Evolutionary conservation across 2,113 vertebrate genomes (phyloP).

Genomic region (Vireo altiloquus): DNA sequence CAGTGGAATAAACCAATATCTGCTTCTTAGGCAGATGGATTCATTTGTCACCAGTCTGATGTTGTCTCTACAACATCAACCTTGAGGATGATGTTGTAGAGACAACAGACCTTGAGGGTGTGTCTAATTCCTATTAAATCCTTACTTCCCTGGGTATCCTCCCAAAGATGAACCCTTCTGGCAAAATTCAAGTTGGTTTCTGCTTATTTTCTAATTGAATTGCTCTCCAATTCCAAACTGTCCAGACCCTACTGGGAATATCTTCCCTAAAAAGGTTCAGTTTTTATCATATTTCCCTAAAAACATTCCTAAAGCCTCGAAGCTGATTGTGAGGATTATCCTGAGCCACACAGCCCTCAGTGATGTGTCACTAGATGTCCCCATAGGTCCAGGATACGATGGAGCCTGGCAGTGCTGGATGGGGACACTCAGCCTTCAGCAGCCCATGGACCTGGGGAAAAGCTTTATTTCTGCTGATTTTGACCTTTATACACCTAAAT

Average conservation of each 20-base stretch:
- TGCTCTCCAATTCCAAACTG: background rate
- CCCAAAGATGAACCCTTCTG: rapidly evolving
- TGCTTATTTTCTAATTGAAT: background rate
- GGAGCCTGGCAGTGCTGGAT: background rate
- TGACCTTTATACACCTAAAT: background rate
- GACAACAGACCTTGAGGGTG: too few species aligned
- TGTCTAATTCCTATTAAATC: background rate
- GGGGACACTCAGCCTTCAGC: background rate
- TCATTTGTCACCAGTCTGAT: background rate
- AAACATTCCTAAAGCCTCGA: background rate
- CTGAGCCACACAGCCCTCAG: rapidly evolving
- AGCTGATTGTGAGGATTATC: background rate
- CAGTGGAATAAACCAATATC: background rate
- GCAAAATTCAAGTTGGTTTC: background rate
- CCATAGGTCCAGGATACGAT: background rate
- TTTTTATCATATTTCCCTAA: background rate
- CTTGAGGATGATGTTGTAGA: too few species aligned
- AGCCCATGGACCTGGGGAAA: background rate
- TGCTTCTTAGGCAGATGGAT: background rate
- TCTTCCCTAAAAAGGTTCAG: rapidly evolving
- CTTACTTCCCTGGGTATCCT: background rate
- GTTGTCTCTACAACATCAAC: background rate
- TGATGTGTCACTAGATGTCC: conserved; percentile 21
- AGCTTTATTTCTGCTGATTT: background rate
- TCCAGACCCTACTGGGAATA: background rate